These are phyloP conservation scores for Uloborus diversus DNA, from an alignment of 1,140 invertebrate genomes.

Conservation along the genomic window DNA sequence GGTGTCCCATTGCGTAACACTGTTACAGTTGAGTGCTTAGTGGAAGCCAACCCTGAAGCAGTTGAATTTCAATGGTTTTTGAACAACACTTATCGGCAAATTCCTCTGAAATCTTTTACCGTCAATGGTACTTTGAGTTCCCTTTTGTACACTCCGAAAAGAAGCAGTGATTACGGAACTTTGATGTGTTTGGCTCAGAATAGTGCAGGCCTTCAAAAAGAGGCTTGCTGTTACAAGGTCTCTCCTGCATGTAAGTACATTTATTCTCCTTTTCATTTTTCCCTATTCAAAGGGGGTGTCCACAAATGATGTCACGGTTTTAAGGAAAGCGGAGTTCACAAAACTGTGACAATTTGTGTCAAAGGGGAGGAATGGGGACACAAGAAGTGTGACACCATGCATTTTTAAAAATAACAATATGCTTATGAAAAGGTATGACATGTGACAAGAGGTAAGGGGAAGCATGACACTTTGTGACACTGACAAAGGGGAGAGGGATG, in stretches of 20 bases:
- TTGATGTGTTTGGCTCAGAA: slow-evolving; percentile 38
- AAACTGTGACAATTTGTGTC: too few relatives aligned
- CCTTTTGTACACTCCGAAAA: slow-evolving; percentile 19
- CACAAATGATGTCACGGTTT: too few relatives aligned
- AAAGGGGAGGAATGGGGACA: too few relatives aligned
- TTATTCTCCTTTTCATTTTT: too few relatives aligned
- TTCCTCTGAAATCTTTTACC: slow-evolving; percentile 21
- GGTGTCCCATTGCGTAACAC: slow-evolving; percentile 86
- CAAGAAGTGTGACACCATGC: too few relatives aligned
- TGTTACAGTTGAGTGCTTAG: slow-evolving; percentile 81
- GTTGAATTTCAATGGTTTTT: slow-evolving; percentile 60
- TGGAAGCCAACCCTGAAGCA: slow-evolving; percentile 79
- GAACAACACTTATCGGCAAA: slow-evolving; percentile 57
- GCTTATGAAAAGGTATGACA: too few relatives aligned
- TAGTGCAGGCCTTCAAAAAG: slow-evolving; percentile 19
- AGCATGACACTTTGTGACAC: too few relatives aligned
- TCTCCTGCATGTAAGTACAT: slow-evolving; percentile 40
- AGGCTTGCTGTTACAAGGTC: slow-evolving; percentile 41
- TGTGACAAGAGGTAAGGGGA: too few relatives aligned
- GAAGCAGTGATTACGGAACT: slow-evolving; percentile 36
- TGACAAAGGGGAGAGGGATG: too few relatives aligned
- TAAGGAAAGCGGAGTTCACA: too few relatives aligned
- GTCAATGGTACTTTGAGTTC: slow-evolving; percentile 41
- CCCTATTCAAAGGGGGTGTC: too few relatives aligned
- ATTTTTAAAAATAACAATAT: too few relatives aligned